A percentile compares a stretch with the other conserved stretches of the same genome.
These are phyloP conservation scores for Epinephelus malabaricus DNA, from an alignment of 2,797 vertebrate species.

Conservation along the genomic window DNA sequence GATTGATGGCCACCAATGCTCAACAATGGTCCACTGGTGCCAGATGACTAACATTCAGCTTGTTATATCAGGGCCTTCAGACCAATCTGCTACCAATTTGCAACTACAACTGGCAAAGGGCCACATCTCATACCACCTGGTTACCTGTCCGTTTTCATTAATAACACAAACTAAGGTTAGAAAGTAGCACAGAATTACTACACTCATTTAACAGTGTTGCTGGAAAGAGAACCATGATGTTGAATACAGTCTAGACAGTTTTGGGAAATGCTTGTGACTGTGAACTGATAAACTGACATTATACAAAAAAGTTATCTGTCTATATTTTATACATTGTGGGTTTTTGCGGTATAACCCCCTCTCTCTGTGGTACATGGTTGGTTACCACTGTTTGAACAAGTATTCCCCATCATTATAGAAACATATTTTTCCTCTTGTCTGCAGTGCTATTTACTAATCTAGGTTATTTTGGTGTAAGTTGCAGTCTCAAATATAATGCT, in stretches of 20 bases:
- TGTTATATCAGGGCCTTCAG: not conserved
- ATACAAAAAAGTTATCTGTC: not conserved
- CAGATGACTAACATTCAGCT: slow-evolving; percentile 1
- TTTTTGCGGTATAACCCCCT: not conserved
- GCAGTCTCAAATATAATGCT: too few species aligned
- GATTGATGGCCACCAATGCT: not conserved
- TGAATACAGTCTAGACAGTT: slow-evolving; percentile 3
- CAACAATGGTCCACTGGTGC: not conserved
- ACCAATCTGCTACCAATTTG: not conserved
- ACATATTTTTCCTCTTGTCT: too few species aligned
- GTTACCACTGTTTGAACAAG: not conserved
- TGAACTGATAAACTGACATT: not conserved
- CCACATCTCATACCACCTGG: not conserved
- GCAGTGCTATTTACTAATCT: too few species aligned
- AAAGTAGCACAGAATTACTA: not conserved
- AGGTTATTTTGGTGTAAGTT: too few species aligned
- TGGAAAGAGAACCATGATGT: not conserved
- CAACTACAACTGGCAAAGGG: not conserved
- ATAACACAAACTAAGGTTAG: slow-evolving; percentile 7
- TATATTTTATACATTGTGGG: not conserved
- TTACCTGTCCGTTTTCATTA: slow-evolving; percentile 20
- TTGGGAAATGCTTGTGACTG: not conserved
- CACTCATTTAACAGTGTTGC: not conserved
- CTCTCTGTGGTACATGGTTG: not conserved
- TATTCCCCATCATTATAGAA: not conserved